Evolutionary conservation across 2,797 vertebrate species (phyloP).

Genomic region (Parauchenoglanis ngamensis): DNA sequence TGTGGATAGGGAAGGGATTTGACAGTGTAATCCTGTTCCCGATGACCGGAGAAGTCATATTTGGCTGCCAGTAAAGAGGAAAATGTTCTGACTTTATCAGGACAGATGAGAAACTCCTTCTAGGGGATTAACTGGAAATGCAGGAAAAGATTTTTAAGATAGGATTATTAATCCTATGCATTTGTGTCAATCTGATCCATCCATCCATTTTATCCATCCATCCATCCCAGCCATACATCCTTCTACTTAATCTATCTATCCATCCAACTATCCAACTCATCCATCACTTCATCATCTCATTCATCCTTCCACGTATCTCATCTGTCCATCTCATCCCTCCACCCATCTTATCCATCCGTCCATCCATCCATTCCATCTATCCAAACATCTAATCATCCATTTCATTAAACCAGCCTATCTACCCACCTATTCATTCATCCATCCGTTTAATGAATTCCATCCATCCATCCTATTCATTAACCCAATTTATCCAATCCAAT

Average conservation of each 20-base stretch:
- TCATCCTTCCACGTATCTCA: background rate
- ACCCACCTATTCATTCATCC: background rate
- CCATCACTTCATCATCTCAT: background rate
- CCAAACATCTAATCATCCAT: background rate
- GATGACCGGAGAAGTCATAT: slow-evolving; percentile 30
- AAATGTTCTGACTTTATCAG: slow-evolving; percentile 12
- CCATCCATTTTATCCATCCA: background rate
- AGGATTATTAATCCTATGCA: slow-evolving; percentile 11
- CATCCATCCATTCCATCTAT: background rate
- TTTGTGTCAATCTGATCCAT: slow-evolving; percentile 46
- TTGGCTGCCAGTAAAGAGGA: slow-evolving; percentile 4
- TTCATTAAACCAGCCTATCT: background rate
- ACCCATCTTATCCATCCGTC: background rate
- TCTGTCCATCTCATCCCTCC: background rate
- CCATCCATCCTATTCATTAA: background rate
- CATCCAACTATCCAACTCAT: background rate
- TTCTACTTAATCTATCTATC: background rate
- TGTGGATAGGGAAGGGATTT: slow-evolving; percentile 46
- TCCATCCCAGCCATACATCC: background rate
- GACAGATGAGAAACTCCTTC: slow-evolving; percentile 6
- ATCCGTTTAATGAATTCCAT: background rate
- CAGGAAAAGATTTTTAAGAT: background rate
- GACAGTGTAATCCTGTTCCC: slow-evolving; percentile 41
- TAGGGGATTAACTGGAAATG: background rate
- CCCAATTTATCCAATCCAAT: background rate